Conservation (phyloP, 2,113 vertebrate genomes). For the Macrotus californicus region DNA sequence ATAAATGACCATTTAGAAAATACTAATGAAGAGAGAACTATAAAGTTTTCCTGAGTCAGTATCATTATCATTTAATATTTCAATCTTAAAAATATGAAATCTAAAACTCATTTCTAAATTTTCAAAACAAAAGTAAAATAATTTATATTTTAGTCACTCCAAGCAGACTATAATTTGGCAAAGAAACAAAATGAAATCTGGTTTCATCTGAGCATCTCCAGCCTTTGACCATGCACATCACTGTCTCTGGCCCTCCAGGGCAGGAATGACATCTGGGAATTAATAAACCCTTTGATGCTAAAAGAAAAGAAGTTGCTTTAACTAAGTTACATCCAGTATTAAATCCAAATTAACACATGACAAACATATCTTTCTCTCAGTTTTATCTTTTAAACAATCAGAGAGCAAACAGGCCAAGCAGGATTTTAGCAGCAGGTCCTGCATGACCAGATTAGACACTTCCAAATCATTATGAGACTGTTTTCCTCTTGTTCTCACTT, state of each 20-base stretch:
- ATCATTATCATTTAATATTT: slow-evolving; percentile 13
- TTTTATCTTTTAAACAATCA: slow-evolving; percentile 8
- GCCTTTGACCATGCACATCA: slow-evolving; percentile 45
- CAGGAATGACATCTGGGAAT: slow-evolving; percentile 39
- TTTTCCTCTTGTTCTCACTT: neutral
- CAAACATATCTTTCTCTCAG: slow-evolving; percentile 2
- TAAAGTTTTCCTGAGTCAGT: neutral
- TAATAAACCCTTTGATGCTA: slow-evolving; percentile 44
- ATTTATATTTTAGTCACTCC: neutral
- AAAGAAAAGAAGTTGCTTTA: slow-evolving; percentile 35
- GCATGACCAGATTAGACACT: neutral
- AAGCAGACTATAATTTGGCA: slow-evolving; percentile 31
- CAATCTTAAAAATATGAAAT: neutral
- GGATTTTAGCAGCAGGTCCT: neutral
- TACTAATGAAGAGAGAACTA: neutral
- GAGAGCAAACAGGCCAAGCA: neutral
- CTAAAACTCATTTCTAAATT: slow-evolving; percentile 12
- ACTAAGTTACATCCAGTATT: neutral
- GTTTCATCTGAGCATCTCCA: slow-evolving; percentile 22
- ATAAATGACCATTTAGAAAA: neutral
- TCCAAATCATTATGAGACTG: neutral
- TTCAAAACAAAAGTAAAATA: slow-evolving; percentile 42
- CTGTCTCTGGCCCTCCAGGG: neutral
- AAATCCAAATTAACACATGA: slow-evolving; percentile 43
- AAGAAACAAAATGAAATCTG: slow-evolving; percentile 52